These are phyloP conservation scores for Arenaria interpres DNA, from an alignment of 2,113 vertebrate species.

Conservation along the genomic window DNA sequence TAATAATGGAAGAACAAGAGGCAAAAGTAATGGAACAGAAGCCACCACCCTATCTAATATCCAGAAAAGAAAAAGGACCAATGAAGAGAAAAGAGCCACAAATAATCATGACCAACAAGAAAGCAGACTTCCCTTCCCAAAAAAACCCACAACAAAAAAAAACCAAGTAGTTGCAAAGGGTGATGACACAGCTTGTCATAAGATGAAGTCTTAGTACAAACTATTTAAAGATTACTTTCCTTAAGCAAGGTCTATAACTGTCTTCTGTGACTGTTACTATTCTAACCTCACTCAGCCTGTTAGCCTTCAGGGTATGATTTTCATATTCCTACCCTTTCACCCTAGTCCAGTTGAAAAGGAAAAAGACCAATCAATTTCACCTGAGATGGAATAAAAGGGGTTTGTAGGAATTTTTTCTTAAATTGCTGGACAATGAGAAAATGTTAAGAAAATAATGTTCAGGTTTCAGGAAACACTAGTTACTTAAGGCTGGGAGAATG, in stretches of 20 bases:
- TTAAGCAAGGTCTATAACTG: not conserved
- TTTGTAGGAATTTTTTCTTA: not conserved
- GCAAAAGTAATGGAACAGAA: not conserved
- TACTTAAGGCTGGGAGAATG: not conserved
- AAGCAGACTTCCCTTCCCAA: not conserved
- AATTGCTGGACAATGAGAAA: not conserved
- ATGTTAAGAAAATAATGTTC: not conserved
- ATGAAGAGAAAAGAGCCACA: not conserved
- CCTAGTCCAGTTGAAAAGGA: not conserved
- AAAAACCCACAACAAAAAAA: not conserved
- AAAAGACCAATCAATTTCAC: not conserved
- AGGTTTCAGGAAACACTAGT: accelerated
- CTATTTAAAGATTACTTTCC: not conserved
- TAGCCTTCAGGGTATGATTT: not conserved
- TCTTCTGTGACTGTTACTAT: not conserved
- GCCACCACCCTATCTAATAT: not conserved
- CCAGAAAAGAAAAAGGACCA: not conserved
- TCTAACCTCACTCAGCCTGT: not conserved
- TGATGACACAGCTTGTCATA: not conserved
- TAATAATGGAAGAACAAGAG: not conserved
- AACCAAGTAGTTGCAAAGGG: not conserved
- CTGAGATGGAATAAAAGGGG: not conserved
- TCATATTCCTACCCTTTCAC: not conserved
- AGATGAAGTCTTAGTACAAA: not conserved
- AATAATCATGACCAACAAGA: not conserved